phyloP scores from a whole-genome alignment of 2,113 vertebrate genomes.

The Lichenostomus cassidix region DNA sequence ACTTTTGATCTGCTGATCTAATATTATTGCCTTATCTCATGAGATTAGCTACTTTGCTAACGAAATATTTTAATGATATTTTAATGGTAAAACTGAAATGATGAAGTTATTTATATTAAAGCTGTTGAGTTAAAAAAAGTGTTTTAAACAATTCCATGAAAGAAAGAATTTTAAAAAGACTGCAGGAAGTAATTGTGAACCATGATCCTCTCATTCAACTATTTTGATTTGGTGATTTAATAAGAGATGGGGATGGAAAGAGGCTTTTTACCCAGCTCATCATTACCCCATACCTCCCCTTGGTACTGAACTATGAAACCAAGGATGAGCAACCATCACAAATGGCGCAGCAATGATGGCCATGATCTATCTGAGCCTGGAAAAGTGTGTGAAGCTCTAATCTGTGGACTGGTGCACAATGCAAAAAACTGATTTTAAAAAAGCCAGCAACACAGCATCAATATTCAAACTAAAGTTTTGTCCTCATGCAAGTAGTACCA shows the following conservation, averaged over 20 bases:
- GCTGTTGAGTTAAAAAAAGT: neutral
- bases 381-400: neutral
- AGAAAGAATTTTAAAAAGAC: neutral
- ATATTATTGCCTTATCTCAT: neutral
- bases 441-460: neutral
- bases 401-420: neutral
- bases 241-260: neutral
- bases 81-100: neutral
- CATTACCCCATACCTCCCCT: neutral
- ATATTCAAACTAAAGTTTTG: neutral
- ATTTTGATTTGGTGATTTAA: neutral
- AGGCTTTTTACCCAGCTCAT: neutral
- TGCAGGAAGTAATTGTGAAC: neutral
- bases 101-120: neutral
- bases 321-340: neutral
- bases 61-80: neutral
- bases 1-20: neutral
- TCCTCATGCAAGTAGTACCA: neutral
- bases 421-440: neutral
- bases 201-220: neutral
- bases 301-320: neutral
- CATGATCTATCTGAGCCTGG: neutral
- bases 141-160: neutral
- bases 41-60: neutral
- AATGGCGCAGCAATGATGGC: neutral